Evolutionary conservation across 2,797 vertebrate genomes (phyloP).

Genomic region (Paguma larvata): DNA sequence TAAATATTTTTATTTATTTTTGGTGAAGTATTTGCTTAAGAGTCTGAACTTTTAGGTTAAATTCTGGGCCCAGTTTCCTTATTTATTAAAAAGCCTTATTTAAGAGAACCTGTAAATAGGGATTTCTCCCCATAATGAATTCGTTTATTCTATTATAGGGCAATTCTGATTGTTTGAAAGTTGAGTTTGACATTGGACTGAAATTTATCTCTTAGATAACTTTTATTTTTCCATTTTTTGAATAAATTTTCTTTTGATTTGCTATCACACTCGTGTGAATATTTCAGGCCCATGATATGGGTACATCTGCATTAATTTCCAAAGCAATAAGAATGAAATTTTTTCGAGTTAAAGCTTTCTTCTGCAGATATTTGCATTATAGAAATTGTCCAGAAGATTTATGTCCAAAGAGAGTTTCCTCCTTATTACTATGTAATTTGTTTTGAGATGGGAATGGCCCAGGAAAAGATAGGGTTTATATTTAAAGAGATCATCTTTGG

Average conservation of each 20-base stretch:
- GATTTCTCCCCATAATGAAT: neutral
- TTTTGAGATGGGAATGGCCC: constrained; percentile 43
- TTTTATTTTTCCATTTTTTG: constrained; percentile 51
- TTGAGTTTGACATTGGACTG: constrained; percentile 11
- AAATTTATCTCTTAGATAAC: neutral
- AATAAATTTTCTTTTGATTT: constrained; percentile 37
- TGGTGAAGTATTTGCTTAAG: neutral
- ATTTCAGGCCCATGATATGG: neutral
- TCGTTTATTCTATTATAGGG: neutral
- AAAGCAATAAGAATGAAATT: constrained; percentile 25
- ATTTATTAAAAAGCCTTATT: neutral
- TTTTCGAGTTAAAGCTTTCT: constrained; percentile 40
- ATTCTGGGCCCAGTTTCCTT: neutral
- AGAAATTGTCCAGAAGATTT: constrained; percentile 47
- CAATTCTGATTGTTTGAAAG: constrained; percentile 1
- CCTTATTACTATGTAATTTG: neutral
- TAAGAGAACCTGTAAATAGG: neutral
- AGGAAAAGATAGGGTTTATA: constrained; percentile 10
- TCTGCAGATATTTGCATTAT: neutral
- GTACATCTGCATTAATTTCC: constrained; percentile 24
- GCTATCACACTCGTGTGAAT: neutral
- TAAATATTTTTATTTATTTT: neutral
- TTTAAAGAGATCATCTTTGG: neutral
- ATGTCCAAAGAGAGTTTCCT: neutral
- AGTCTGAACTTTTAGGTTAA: neutral